Evolutionary conservation across 1,140 invertebrate genomes (phyloP).

Genomic region (Hirudo medicinalis): DNA sequence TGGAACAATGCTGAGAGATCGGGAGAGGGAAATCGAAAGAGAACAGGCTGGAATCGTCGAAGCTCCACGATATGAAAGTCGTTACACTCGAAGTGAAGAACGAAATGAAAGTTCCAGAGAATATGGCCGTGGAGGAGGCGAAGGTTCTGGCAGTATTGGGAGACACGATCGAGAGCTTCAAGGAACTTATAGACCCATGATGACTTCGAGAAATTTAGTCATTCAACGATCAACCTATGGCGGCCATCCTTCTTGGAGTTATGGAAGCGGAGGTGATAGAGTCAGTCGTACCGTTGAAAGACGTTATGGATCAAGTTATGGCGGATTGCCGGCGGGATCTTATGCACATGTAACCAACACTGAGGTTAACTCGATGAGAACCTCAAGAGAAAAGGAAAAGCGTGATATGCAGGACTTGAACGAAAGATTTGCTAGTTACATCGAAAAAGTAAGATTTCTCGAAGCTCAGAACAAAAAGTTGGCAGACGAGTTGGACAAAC

Average conservation of each 20-base stretch:
- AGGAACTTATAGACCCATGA: constrained; percentile 32
- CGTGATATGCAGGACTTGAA: constrained; percentile 22
- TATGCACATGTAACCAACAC: constrained; percentile 31
- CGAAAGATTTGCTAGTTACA: constrained; percentile 23
- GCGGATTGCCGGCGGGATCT: constrained; percentile 26
- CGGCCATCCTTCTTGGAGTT: constrained; percentile 25
- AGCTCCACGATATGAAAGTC: background rate
- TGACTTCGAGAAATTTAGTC: constrained; percentile 33
- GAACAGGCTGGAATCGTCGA: background rate
- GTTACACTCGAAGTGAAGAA: background rate
- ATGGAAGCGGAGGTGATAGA: constrained; percentile 5
- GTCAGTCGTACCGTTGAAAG: constrained; percentile 6
- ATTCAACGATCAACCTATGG: constrained; percentile 26
- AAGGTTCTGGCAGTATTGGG: background rate
- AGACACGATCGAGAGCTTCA: background rate
- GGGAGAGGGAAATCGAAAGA: constrained; percentile 1
- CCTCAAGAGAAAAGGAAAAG: constrained; percentile 36
- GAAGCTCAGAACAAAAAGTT: constrained; percentile 19
- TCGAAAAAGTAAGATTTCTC: constrained; percentile 20
- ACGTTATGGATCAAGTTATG: background rate
- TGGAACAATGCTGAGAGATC: background rate
- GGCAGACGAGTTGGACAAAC: constrained; percentile 16
- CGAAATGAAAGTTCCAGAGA: background rate
- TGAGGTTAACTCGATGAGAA: constrained; percentile 39
- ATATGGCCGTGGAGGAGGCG: background rate